Base-by-base conservation (phyloP, 2,113 vertebrate genomes). In the Dicaeum eximium region DNA sequence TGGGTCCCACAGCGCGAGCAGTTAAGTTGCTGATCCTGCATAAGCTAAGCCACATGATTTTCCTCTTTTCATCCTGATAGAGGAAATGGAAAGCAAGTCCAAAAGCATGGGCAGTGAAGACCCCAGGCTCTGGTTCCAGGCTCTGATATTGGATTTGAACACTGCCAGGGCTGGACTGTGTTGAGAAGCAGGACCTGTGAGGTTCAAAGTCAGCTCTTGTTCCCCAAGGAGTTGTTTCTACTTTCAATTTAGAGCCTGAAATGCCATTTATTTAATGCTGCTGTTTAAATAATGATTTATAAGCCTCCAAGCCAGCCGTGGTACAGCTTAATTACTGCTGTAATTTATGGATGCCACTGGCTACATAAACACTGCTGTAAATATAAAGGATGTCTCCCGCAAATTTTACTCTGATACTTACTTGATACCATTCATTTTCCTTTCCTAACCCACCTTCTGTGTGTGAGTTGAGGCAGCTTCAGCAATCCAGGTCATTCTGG, bases 211-310 rank as follows among this genome's bases (percentile, higher is more conserved):
- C 78, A 85, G 65, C 56, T 73, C 22, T 70, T 79, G 66, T 72
- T 86, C 80, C 78, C 85, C 54, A 77, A 47, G 64, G 87, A 88
- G 57, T 67, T 93, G 58, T 96, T 95, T 70, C 84, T 95, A 51
- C 87, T 92, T 69, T 96, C 94, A 81, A 80, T 95, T 95, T 96
- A 93, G 73, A 95, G 71, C 53, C 80, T 94, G 91, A 88, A 96
- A 91, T 95, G 85, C 92, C 86, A 91, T 95, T 91, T 96, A 92
- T 95, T 96, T 97, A 97, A 97, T 89, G 95, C 95, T 96, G 56
- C 91, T 97, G 95, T 95, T 97, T 88, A 93, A 94, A 93, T 92
- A 96, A 95, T 93, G 96, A 96, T 98, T 98, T 97, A 97, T 95
- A 96, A 97, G 92, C 33, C 94, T 90, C 87, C 57, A 87, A 97